A percentile compares a stretch with the other conserved stretches of the same genome.
phyloP scores from a whole-genome alignment of 37 sponge, comb jelly and placozoan species.

The Tethya wilhelma region DNA sequence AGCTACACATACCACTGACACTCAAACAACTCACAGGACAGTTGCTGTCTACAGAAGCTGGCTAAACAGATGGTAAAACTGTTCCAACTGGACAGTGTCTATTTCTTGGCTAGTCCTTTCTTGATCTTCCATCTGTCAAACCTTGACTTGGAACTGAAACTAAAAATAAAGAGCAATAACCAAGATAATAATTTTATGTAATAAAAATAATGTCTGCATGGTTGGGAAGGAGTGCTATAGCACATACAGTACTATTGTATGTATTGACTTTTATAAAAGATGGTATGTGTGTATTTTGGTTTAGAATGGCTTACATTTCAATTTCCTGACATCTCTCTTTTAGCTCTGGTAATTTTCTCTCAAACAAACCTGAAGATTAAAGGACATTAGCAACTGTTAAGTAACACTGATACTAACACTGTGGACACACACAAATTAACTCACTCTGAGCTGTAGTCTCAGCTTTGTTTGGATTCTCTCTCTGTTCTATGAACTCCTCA shows the following conservation, averaged over 20 bases:
- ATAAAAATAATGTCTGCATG: too few species aligned
- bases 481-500: conserved; percentile 74
- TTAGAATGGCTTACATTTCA: conserved; percentile 58
- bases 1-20: too few species aligned
- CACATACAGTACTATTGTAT: too few species aligned
- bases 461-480: conserved; percentile 53
- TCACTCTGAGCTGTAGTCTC: conserved; percentile 56
- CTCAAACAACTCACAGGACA: too few species aligned
- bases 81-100: too few species aligned
- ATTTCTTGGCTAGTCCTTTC: too few species aligned
- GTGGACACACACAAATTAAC: conserved; percentile 8
- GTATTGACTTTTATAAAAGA: neutral
- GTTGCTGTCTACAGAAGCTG: too few species aligned
- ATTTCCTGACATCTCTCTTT: conserved; percentile 49
- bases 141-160: conserved; percentile 51
- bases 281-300: neutral
- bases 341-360: conserved; percentile 40
- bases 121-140: conserved; percentile 43
- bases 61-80: too few species aligned
- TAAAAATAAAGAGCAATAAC: neutral
- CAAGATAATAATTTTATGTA: neutral
- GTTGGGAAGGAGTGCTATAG: too few species aligned
- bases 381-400: neutral
- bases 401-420: neutral
- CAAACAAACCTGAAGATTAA: conserved; percentile 63